Base-by-base conservation (phyloP, 2,113 vertebrate genomes). In the Pelmatolapia mariae region DNA sequence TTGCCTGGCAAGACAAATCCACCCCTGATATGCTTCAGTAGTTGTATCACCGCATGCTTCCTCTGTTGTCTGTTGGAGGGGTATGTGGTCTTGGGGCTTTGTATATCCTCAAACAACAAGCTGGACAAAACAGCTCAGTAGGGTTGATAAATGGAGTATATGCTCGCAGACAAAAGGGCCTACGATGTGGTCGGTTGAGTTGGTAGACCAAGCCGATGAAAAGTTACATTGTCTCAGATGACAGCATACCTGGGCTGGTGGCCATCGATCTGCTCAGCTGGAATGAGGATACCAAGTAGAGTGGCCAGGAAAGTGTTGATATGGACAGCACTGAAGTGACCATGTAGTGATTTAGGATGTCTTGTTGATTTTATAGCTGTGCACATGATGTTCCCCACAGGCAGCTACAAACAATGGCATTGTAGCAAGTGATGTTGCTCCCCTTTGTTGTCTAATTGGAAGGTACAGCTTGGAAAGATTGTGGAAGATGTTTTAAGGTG, bases 81-180 rank as follows among this genome's bases (percentile, higher is more conserved):
- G 43, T 31, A 1, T 19, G 16, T 31, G 16, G 15, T 50, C 26
- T 8, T 50, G 71, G 43, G 43, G 43, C 26, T 50, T 50, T 45
- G 43, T 31, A 50, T 50, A 31, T 47, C 43, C 71, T 50, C 16
- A 31, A 50, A 78, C 26, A 78, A 78, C 45, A 78, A 78, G 71
- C 71, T 50, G 71, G 26, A 78, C 26, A 50, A 78, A 78, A 50
- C 24, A 8, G 26, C 71, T 78, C 43, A 78, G 71, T 50, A 78
- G 24, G 26, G 10, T 31, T 78, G 24, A 50, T 7, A 78, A 78
- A 50, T 50, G 43, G 43, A 50, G 71, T 12, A 31, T 78, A 31
- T 78, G 43, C 16, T 78, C 1, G 4, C 71, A 78, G 24, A 78
- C 16, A 16, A 78, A 31, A 16, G 19, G 50, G 0, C 9, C 3